phyloP scores from a whole-genome alignment of 1,140 invertebrate genomes.

The Chelonus insularis region DNA sequence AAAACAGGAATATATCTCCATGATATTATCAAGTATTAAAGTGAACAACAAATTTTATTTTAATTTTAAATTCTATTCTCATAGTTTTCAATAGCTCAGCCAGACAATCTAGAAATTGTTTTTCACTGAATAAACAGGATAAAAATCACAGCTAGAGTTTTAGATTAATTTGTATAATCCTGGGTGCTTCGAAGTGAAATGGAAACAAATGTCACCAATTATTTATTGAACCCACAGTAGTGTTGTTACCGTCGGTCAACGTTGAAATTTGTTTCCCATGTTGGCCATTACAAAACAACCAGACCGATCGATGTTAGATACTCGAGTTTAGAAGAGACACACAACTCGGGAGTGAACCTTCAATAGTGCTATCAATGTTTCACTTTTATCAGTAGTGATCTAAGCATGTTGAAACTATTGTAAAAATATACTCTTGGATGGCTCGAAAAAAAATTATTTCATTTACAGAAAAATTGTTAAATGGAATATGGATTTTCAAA shows the following conservation, averaged over 20 bases:
- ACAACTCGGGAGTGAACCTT: too few species aligned
- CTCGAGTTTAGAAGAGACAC: too few species aligned
- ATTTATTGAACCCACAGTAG: conserved; percentile 13
- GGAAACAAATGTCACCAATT: conserved; percentile 14
- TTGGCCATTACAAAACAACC: conserved; percentile 11
- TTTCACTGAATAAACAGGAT: neutral
- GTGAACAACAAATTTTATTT: too few species aligned
- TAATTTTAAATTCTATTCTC: too few species aligned
- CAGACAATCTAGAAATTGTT: neutral
- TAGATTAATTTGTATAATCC: conserved; percentile 10
- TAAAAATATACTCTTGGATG: too few species aligned
- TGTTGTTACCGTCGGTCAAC: conserved; percentile 15
- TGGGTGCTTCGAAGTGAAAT: neutral
- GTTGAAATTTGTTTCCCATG: conserved; percentile 17
- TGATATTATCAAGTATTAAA: too few species aligned
- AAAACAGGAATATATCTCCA: too few species aligned
- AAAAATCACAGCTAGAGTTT: conserved; percentile 9
- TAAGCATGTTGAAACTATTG: too few species aligned
- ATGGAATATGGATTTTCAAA: too few species aligned
- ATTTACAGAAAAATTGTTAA: too few species aligned
- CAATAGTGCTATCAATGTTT: neutral
- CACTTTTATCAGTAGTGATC: neutral
- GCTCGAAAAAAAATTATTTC: too few species aligned
- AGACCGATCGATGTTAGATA: conserved; percentile 14
- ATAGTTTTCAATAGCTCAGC: neutral